phyloP scores from a whole-genome alignment of 2,888 invertebrate genomes.

The Mythimna loreyi region DNA sequence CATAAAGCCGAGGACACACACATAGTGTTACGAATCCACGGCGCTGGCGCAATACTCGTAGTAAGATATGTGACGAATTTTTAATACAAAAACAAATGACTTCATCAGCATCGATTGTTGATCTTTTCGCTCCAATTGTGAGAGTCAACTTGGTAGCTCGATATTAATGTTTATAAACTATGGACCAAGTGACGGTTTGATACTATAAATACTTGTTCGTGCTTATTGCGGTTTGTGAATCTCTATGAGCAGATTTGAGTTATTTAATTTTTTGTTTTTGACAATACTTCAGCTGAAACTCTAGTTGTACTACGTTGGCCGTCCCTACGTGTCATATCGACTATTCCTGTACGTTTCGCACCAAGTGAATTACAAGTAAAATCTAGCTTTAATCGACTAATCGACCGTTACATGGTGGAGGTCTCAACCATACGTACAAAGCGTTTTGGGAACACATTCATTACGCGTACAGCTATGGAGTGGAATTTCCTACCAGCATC shows the following conservation, averaged over 20 bases:
- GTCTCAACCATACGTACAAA: no score
- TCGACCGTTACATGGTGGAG: no score
- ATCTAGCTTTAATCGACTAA: background rate
- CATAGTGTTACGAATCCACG: no score
- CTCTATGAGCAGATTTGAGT: background rate
- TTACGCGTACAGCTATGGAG: no score
- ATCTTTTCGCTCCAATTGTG: slow-evolving; percentile 7
- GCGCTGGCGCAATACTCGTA: no score
- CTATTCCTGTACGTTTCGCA: background rate
- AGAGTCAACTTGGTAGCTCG: slow-evolving; percentile 9
- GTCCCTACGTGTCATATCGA: no score
- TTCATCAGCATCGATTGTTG: slow-evolving; percentile 14
- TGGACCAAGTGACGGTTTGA: slow-evolving; percentile 14
- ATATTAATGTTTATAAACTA: slow-evolving; percentile 46
- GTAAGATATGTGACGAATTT: background rate
- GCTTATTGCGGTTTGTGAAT: slow-evolving; percentile 20
- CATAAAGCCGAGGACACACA: no score
- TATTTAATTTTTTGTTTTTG: no score
- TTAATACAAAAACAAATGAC: background rate
- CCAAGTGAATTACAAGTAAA: background rate
- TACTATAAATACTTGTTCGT: slow-evolving; percentile 3
- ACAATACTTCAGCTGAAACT: background rate
- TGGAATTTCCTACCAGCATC: no score
- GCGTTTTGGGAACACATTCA: no score
- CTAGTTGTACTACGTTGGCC: no score